These are phyloP conservation scores for Thamnophis sirtalis DNA, from an alignment of 2,113 vertebrate species.

Conservation along the genomic window DNA sequence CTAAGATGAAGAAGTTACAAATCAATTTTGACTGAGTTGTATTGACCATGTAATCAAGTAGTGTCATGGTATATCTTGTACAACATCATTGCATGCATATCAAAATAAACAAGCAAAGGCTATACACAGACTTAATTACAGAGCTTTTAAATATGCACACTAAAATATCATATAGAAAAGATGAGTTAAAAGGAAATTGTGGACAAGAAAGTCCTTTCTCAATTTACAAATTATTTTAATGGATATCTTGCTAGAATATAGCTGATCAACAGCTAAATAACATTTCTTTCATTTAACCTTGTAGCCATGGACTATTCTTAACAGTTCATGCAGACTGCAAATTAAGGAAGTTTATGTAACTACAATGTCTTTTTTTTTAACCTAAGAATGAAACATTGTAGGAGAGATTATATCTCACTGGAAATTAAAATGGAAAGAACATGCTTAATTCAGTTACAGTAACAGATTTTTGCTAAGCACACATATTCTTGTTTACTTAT, in stretches of 20 bases:
- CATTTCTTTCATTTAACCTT: not conserved
- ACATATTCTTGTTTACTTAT: not conserved
- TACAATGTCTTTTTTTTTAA: not conserved
- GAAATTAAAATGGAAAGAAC: not conserved
- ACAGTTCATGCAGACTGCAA: not conserved
- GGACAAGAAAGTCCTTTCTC: slow-evolving; percentile 28
- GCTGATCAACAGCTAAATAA: slow-evolving; percentile 5
- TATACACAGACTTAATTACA: slow-evolving; percentile 24
- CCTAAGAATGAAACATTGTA: not conserved
- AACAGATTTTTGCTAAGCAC: not conserved
- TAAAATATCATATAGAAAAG: slow-evolving; percentile 15
- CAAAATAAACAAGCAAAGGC: not conserved
- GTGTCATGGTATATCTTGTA: slow-evolving; percentile 8
- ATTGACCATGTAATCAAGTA: not conserved
- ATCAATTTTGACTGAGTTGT: not conserved
- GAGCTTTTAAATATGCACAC: slow-evolving; percentile 11
- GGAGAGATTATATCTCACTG: not conserved
- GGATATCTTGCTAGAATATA: slow-evolving; percentile 25
- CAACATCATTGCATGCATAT: not conserved
- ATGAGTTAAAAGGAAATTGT: slow-evolving; percentile 26
- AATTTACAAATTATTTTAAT: slow-evolving; percentile 30
- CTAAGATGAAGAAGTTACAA: not conserved
- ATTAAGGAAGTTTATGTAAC: not conserved
- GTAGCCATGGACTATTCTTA: not conserved
- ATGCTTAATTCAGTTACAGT: not conserved